Evolutionary conservation across 1,140 invertebrate species (phyloP).

Genomic region (Aplysia californica): DNA sequence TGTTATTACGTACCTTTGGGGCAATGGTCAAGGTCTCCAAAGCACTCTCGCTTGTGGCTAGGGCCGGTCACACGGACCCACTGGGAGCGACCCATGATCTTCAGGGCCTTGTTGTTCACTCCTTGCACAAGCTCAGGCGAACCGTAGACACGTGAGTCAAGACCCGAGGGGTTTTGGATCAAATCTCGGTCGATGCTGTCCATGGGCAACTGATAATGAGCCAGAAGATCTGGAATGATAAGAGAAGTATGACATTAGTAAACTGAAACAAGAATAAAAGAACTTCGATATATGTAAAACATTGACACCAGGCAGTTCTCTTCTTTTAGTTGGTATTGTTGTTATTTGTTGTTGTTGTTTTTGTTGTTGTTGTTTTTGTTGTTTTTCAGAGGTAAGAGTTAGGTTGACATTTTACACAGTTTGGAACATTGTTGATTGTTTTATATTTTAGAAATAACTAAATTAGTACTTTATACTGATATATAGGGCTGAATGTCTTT

Average conservation of each 20-base stretch:
- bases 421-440: too few relatives aligned
- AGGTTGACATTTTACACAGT: not conserved
- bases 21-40: slow-evolving; percentile 61
- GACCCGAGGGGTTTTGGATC: slow-evolving; percentile 58
- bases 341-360: not conserved
- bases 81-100: slow-evolving; percentile 45
- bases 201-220: slow-evolving; percentile 61
- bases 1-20: slow-evolving; percentile 41
- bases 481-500: too few relatives aligned
- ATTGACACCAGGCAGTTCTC: not conserved
- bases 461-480: too few relatives aligned
- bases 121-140: slow-evolving; percentile 45
- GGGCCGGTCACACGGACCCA: slow-evolving; percentile 56
- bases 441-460: too few relatives aligned
- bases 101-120: slow-evolving; percentile 49
- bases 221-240: slow-evolving; percentile 41
- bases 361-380: not conserved
- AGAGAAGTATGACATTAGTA: not conserved
- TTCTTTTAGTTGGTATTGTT: too few relatives aligned
- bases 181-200: slow-evolving; percentile 40
- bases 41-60: slow-evolving; percentile 60
- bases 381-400: not conserved
- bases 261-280: not conserved
- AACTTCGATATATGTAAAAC: not conserved
- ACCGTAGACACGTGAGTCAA: slow-evolving; percentile 56